Conservation (phyloP, 2,888 invertebrate genomes). For the Lydus trimaculatus region DNA sequence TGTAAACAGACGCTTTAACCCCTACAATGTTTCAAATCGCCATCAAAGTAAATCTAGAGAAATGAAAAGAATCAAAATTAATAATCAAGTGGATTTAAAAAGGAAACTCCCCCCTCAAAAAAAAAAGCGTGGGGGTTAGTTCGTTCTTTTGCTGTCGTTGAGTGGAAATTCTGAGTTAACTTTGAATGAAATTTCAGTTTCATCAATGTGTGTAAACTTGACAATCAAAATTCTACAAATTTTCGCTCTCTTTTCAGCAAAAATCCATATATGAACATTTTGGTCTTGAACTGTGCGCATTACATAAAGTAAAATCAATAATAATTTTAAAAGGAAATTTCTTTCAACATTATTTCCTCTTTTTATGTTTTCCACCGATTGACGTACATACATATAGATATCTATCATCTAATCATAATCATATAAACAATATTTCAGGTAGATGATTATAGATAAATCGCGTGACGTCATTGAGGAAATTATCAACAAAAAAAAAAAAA, state of each 20-base stretch:
- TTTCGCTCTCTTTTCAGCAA: constrained; percentile 16
- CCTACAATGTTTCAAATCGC: no score
- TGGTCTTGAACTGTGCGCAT: constrained; percentile 8
- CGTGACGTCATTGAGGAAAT: not conserved
- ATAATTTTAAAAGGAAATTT: not conserved
- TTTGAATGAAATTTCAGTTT: constrained; percentile 33
- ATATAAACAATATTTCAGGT: not conserved
- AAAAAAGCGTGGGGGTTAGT: no score
- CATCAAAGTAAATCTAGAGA: no score
- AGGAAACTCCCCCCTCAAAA: no score
- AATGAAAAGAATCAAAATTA: no score
- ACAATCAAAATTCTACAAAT: constrained; percentile 24
- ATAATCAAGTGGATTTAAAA: no score
- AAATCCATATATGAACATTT: constrained; percentile 3
- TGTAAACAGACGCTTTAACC: no score
- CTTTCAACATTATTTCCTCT: not conserved
- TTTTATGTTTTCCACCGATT: not conserved
- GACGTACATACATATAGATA: not conserved
- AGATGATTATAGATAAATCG: not conserved
- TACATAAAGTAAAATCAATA: not conserved
- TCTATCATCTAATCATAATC: not conserved
- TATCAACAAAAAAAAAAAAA: not conserved
- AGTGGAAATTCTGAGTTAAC: not conserved
- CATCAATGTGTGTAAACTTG: constrained; percentile 31
- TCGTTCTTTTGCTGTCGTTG: no score